Evolutionary conservation across 2,888 invertebrate genomes (phyloP), one percentile per base, ranked within the genome.

Genomic region (Camptogramma bilineatum): DNA sequence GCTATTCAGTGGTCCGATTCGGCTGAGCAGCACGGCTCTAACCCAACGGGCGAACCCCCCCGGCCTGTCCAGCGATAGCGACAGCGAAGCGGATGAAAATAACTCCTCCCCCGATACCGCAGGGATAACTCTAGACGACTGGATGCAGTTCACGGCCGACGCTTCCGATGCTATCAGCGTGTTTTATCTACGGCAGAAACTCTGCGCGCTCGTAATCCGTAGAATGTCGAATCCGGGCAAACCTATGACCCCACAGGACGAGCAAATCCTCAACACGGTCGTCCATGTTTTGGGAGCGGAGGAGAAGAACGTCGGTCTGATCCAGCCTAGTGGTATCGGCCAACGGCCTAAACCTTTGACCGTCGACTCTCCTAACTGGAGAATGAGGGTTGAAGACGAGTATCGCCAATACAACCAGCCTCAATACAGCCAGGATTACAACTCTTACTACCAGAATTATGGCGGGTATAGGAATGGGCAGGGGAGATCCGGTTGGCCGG

Each of bases 261-360:
- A 96, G 76, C 94, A 94, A 73, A 95, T 96, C 2, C 86, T 97
- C 0, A 94, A 94, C 67, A 94, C 96, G 0, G 92, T 96, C 0
- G 95, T 95, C 0, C 94, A 94, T 63, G 94, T 97, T 0, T 84
- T 97, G 51, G 95, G 95, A 8, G 94, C 94, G 0, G 97, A 97
- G 78, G 97, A 97, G 78, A 94, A 94, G 70, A 94, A 94, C 8
- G 93, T 95, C 9, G 95, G 96, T 0, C 84, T 97, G 4, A 94
- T 94, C 59, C 96, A 96, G 76, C 97, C 97, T 0, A 87, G 94
- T 5, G 96, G 96, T 0, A 95, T 97, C 64, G 97, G 97, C 0
- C 96, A 96, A 81, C 91, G 96, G 55, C 97, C 97, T 0, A 94
- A 95, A 73, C 96, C 96, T 2, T 86, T 95, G n/a, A 92, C 94